Conservation (phyloP, 2,888 invertebrate genomes). For the Pyrrhia umbra region DNA sequence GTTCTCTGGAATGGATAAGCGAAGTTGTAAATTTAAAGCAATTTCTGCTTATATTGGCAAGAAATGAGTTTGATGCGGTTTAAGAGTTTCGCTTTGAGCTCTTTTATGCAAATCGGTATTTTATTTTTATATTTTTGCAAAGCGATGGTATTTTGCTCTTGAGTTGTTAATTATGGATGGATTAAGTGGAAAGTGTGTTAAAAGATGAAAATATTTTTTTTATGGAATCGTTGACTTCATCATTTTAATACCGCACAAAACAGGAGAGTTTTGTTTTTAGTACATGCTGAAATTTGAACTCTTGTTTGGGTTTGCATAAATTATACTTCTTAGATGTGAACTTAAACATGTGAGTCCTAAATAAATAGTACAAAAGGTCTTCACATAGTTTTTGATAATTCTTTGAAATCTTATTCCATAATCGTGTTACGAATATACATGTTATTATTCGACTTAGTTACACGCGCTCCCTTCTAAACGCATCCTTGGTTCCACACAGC, state of each 20-base stretch:
- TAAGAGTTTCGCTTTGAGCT: slow-evolving; percentile 19
- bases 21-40: slow-evolving; percentile 33
- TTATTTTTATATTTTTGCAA: slow-evolving; percentile 8
- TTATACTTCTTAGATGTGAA: too few species aligned
- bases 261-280: too few species aligned
- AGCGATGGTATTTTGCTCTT: slow-evolving; percentile 5
- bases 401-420: too few species aligned
- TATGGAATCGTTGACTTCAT: too few species aligned
- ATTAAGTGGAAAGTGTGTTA: neutral
- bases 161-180: slow-evolving; percentile 3
- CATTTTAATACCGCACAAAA: too few species aligned
- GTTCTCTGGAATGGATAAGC: slow-evolving; percentile 30
- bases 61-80: slow-evolving; percentile 27
- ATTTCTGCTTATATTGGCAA: slow-evolving; percentile 28
- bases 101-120: slow-evolving; percentile 29
- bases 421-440: too few species aligned
- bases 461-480: slow-evolving; percentile 1
- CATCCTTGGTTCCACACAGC: slow-evolving; percentile 1
- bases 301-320: too few species aligned
- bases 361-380: too few species aligned
- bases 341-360: too few species aligned
- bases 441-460: slow-evolving; percentile 1
- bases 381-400: too few species aligned
- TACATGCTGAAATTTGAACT: too few species aligned
- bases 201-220: neutral